These are phyloP conservation scores for Nasonia giraulti DNA, from an alignment of 1,140 invertebrate genomes.

Conservation along the genomic window DNA sequence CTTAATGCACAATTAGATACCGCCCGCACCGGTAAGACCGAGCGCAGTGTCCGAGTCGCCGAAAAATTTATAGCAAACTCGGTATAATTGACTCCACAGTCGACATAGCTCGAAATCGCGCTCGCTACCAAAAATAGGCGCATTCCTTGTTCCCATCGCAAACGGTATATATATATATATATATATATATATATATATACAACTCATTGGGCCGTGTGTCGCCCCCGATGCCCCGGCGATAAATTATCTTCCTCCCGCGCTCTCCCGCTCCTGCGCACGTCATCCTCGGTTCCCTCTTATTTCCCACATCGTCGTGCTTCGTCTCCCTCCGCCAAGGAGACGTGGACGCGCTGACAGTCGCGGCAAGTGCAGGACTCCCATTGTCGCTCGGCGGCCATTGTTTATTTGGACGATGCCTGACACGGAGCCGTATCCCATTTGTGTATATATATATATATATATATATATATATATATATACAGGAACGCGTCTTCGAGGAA, in stretches of 20 bases:
- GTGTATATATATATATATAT: background rate
- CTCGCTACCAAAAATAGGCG: conserved; percentile 40
- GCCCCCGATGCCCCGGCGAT: background rate
- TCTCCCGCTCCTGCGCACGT: too few species aligned
- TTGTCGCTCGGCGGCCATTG: conserved; percentile 36
- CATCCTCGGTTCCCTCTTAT: background rate
- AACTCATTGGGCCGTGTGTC: conserved; percentile 42
- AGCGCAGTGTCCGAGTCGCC: background rate
- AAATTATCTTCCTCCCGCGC: conserved; percentile 50
- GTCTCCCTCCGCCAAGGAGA: conserved; percentile 1
- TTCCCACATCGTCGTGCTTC: background rate
- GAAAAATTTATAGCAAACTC: background rate
- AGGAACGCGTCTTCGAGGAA: background rate
- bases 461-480: background rate
- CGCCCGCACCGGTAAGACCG: background rate
- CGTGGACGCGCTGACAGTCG: conserved; percentile 36
- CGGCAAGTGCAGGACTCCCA: conserved; percentile 44
- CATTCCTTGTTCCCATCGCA: conserved; percentile 9
- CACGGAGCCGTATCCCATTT: background rate
- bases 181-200: background rate
- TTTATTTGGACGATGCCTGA: conserved; percentile 11
- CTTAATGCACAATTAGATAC: background rate
- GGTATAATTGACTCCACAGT: background rate
- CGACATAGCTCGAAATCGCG: background rate
- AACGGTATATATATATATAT: too few species aligned